A percentile compares a stretch with the other conserved stretches of the same genome.
Evolutionary conservation across 2,888 invertebrate genomes (phyloP).

Genomic region (Timandra comae): DNA sequence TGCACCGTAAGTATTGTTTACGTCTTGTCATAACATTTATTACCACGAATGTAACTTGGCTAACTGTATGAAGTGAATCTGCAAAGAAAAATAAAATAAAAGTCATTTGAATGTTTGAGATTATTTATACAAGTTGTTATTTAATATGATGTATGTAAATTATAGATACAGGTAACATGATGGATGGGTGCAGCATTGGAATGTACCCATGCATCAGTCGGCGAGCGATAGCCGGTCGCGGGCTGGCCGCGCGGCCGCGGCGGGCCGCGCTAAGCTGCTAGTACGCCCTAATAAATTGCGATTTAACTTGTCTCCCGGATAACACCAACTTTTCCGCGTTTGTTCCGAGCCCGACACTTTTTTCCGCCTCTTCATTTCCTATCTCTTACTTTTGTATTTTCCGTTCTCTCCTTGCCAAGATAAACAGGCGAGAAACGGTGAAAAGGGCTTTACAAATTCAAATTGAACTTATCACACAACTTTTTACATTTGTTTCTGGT

Average conservation of each 20-base stretch:
- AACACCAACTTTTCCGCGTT: conserved; percentile 75
- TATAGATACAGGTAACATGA: too few species aligned
- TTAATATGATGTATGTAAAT: too few species aligned
- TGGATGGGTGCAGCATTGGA: too few species aligned
- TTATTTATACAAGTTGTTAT: too few species aligned
- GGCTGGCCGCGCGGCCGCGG: conserved; percentile 25
- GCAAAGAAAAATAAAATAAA: too few species aligned
- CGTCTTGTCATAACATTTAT: conserved; percentile 16
- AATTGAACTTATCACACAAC: conserved; percentile 78
- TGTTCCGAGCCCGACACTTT: conserved; percentile 75
- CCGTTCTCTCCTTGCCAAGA: conserved; percentile 70
- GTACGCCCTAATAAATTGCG: conserved; percentile 75
- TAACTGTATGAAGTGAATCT: too few species aligned
- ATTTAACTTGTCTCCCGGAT: conserved; percentile 77
- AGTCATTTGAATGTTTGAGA: too few species aligned
- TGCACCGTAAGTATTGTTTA: conserved; percentile 27
- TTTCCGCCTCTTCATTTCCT: conserved; percentile 77
- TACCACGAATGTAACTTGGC: neutral
- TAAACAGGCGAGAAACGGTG: conserved; percentile 76
- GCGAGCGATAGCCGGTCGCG: conserved; percentile 19
- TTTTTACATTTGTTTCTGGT: conserved; percentile 78
- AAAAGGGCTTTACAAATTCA: conserved; percentile 78
- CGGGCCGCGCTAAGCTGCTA: conserved; percentile 57
- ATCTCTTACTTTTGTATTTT: conserved; percentile 78
- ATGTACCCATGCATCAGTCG: neutral